Evolutionary conservation across 2,888 invertebrate species (phyloP), one percentile per base, ranked within the genome.

Genomic region (Caenorhabditis sp.): DNA sequence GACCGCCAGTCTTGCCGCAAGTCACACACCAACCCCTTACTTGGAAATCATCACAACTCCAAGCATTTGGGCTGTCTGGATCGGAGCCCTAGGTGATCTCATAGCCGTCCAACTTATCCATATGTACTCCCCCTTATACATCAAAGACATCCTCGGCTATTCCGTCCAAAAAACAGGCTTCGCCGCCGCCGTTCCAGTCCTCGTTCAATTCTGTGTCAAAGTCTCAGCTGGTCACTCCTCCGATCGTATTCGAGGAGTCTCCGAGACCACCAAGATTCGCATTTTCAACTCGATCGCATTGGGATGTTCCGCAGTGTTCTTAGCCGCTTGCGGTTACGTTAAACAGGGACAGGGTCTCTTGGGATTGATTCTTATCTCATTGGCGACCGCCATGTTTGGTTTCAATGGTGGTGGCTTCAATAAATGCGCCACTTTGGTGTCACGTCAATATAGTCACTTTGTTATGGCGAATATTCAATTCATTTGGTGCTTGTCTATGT

Each of bases 381-480:
- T 84, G 26, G 82, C 86, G 23, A 86, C 85, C 5, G 83, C 83
- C 56, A 86, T 87, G 80, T 85, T 87, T 62, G 87, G 87, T 20
- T 87, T 87, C 71, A 72, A 72, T 53, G 72, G 72, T 14, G 72
- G 72, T 27, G 72, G 72, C 12, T 72, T 72, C 49, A 72, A 59
- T 17, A 72, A 87, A 78, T 82, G 82, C 62, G 82, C 82, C 21
- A 76, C 78, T 52, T 68, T 85, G 60, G 84, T 86, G 23, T 84
- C 85, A 38, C 79, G 85, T 0, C 86, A 86, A 59, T 84, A 85
- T 66, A 80, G 77, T 26, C 85, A 84, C 69, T 86, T 86, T 66
- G 85, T 85, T n/a, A 73, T 86, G 73, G 86, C 85, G 36, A 85
- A 83, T 64, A 83, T 86, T 20, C 83, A 85, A 58, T 79, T 86